A percentile compares a stretch with the other conserved stretches of the same genome.
phyloP scores from a whole-genome alignment of 2,797 vertebrate genomes.

The Channa striata region DNA sequence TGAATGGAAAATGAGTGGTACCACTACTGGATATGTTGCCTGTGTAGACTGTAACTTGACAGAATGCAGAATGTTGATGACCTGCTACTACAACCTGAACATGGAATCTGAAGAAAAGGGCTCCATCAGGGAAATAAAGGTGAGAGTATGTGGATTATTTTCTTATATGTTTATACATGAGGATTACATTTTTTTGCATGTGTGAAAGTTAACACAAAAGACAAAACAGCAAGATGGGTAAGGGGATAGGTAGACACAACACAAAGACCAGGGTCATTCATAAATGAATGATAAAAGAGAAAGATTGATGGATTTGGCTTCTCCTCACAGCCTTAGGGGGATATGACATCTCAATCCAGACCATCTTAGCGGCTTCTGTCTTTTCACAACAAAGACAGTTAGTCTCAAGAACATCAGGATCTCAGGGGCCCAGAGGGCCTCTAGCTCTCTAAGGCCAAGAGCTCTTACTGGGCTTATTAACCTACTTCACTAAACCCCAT shows the following conservation, averaged over 20 bases:
- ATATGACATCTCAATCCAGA: slow-evolving; percentile 76
- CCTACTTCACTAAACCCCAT: slow-evolving; percentile 27
- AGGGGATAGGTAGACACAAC: slow-evolving; percentile 11
- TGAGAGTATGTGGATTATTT: too few species aligned
- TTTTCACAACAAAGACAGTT: slow-evolving; percentile 75
- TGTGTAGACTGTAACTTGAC: too few species aligned
- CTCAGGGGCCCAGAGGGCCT: slow-evolving; percentile 40
- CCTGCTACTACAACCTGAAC: too few species aligned
- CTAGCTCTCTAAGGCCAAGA: slow-evolving; percentile 49
- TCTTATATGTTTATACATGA: too few species aligned
- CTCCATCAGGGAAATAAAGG: too few species aligned
- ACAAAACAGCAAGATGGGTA: slow-evolving; percentile 37
- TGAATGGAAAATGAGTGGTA: too few species aligned
- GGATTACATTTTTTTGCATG: too few species aligned
- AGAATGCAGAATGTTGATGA: too few species aligned
- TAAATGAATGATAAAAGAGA: slow-evolving; percentile 77
- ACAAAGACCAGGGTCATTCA: slow-evolving; percentile 63
- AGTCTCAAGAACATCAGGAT: slow-evolving; percentile 61
- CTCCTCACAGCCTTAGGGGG: slow-evolving; percentile 58
- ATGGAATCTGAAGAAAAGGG: too few species aligned
- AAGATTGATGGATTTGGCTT: slow-evolving; percentile 72
- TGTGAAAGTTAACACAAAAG: slow-evolving; percentile 16
- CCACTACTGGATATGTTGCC: too few species aligned
- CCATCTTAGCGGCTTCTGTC: slow-evolving; percentile 63
- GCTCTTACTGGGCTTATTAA: slow-evolving; percentile 63